Conservation (phyloP, 2,113 vertebrate species). For the Neodon shergylaensis region DNA sequence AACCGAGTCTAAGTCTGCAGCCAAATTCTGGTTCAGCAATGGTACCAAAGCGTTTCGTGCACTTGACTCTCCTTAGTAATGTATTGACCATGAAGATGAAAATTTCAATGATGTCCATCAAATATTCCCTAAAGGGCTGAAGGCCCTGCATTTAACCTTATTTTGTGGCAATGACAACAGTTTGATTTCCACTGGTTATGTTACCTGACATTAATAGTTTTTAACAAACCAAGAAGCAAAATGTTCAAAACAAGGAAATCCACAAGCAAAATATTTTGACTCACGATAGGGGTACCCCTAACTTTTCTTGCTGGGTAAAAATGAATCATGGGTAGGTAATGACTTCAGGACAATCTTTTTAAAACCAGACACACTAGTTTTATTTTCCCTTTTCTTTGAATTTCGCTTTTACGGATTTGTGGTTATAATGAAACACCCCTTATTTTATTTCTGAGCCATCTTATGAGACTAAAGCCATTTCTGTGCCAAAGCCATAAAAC, state of each 20-base stretch:
- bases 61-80: neutral
- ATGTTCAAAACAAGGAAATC: slow-evolving; percentile 79
- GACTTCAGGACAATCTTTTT: slow-evolving; percentile 73
- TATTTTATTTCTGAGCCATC: slow-evolving; percentile 71
- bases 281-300: slow-evolving; percentile 79
- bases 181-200: slow-evolving; percentile 47
- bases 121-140: neutral
- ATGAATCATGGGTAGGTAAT: slow-evolving; percentile 83
- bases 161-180: slow-evolving; percentile 52
- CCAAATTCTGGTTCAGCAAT: neutral
- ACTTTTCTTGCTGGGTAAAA: slow-evolving; percentile 81
- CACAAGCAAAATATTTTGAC: slow-evolving; percentile 82
- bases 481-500: slow-evolving; percentile 46
- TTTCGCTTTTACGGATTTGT: slow-evolving; percentile 77
- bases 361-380: slow-evolving; percentile 80
- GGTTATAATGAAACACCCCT: slow-evolving; percentile 77
- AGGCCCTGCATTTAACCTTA: neutral
- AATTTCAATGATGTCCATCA: neutral
- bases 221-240: slow-evolving; percentile 78
- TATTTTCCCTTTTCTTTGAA: slow-evolving; percentile 80
- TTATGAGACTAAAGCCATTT: slow-evolving; percentile 51
- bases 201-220: slow-evolving; percentile 67
- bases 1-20: neutral
- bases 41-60: neutral
- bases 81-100: slow-evolving; percentile 37